Evolutionary conservation across 2,888 invertebrate species (phyloP).

Genomic region (Suillia variegata): DNA sequence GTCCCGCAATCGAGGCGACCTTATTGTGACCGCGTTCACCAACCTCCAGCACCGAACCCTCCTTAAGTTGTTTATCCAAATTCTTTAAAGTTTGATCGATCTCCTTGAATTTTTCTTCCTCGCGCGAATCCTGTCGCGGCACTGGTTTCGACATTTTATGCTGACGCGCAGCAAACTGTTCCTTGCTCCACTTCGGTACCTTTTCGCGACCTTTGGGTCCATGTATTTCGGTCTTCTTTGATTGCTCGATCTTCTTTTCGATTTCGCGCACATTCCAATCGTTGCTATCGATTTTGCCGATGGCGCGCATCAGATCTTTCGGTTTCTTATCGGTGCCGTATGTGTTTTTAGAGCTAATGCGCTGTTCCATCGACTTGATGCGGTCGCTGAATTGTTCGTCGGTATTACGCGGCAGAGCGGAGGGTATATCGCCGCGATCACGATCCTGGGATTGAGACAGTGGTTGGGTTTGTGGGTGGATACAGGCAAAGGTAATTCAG

Average conservation of each 20-base stretch:
- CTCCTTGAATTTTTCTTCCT: slow-evolving; percentile 71
- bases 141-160: slow-evolving; percentile 73
- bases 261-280: slow-evolving; percentile 93
- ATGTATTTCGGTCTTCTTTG: slow-evolving; percentile 59
- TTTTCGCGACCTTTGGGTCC: slow-evolving; percentile 67
- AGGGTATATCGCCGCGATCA: slow-evolving; percentile 58
- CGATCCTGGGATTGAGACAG: slow-evolving; percentile 60
- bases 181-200: slow-evolving; percentile 90
- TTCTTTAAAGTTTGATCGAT: slow-evolving; percentile 75
- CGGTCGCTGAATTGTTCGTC: slow-evolving; percentile 62
- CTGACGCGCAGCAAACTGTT: slow-evolving; percentile 73
- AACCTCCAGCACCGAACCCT: slow-evolving; percentile 74
- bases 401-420: slow-evolving; percentile 54
- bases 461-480: slow-evolving; percentile 8
- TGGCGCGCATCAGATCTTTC: slow-evolving; percentile 82
- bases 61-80: slow-evolving; percentile 75
- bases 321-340: slow-evolving; percentile 75
- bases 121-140: slow-evolving; percentile 64
- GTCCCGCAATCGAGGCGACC: slow-evolving; percentile 87
- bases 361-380: slow-evolving; percentile 79
- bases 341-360: slow-evolving; percentile 68
- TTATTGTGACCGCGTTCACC: slow-evolving; percentile 72
- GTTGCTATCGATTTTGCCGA: slow-evolving; percentile 85
- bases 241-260: slow-evolving; percentile 81
- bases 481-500: slow-evolving; percentile 20